Base-by-base conservation (phyloP, 2,888 invertebrate species). In the Sminthurides aquaticus region DNA sequence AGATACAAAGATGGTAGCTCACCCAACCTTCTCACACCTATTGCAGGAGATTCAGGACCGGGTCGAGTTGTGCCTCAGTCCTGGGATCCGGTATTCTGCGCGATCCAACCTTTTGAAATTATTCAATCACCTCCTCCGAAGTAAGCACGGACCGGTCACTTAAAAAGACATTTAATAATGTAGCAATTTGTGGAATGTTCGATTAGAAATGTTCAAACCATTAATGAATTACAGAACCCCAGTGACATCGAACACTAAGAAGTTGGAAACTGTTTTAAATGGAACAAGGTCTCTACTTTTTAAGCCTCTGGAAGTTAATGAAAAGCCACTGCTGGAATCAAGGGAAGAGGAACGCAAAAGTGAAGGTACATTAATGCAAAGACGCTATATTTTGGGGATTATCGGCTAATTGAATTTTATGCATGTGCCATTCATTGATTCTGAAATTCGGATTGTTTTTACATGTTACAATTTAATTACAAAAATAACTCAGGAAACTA, bases 261-360 rank as follows among this genome's bases (percentile, higher is more conserved):
- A 90, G 77, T 81, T 94, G 52, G 90, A 91, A 77, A 90, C 91
- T 76, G 93, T 94, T 79, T 85, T 93, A 75, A 88, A 89, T 11
- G 89, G 89, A 76, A 92, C 92, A 79, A 89, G 91, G 1, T 84
- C 84, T 76, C 82, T 87, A 59, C 81, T 94, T 70, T 94, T 89
- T 61, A 62, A 67, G 34, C 68, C 69, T 20, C 65, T 72, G 49
- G 65, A 63, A 25, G 24, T 57, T 1, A 72, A 74, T 27, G 83
- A 77, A 69, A 68, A 62, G 43, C 68, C 79, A 80, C 78, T 70
- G 52, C 49, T 65, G 60, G 62, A 69, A 25, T 66, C 69, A 5
- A 67, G 67, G 56, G 68, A 67, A 57, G 62, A 57, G 11, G 69
- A 70, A 59, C 56, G 58, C 20, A 69, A 67, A 49, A 57, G 52